A percentile compares a stretch with the other conserved stretches of the same genome.
phyloP scores from a whole-genome alignment of 2,113 vertebrate genomes.

The Struthio camelus region DNA sequence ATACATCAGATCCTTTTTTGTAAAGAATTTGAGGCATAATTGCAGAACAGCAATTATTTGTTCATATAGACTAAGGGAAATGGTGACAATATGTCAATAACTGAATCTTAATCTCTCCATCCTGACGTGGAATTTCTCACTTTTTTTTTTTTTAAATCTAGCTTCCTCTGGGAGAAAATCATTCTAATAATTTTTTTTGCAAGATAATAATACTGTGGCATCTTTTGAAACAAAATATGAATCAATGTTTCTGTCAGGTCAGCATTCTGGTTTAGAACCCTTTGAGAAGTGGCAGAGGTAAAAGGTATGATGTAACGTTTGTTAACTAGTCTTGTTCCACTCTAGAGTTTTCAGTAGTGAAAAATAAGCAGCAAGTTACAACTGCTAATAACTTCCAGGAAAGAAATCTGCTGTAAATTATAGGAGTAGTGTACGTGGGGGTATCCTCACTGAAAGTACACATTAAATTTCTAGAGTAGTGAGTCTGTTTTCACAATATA shows the following conservation, averaged over 20 bases:
- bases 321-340: background rate
- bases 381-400: background rate
- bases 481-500: background rate
- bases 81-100: background rate
- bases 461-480: background rate
- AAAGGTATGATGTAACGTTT: background rate
- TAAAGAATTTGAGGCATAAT: background rate
- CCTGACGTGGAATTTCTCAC: background rate
- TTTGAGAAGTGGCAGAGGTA: background rate
- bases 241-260: background rate
- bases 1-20: background rate
- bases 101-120: background rate
- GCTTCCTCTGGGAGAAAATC: background rate
- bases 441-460: background rate
- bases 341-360: background rate
- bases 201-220: background rate
- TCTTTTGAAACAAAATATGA: background rate
- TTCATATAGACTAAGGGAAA: background rate
- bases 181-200: background rate
- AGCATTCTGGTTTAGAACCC: background rate
- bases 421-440: background rate
- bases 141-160: background rate
- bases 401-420: background rate
- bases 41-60: background rate
- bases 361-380: background rate